Base-by-base conservation (phyloP, 2,797 vertebrate genomes). In the Catharus ustulatus region DNA sequence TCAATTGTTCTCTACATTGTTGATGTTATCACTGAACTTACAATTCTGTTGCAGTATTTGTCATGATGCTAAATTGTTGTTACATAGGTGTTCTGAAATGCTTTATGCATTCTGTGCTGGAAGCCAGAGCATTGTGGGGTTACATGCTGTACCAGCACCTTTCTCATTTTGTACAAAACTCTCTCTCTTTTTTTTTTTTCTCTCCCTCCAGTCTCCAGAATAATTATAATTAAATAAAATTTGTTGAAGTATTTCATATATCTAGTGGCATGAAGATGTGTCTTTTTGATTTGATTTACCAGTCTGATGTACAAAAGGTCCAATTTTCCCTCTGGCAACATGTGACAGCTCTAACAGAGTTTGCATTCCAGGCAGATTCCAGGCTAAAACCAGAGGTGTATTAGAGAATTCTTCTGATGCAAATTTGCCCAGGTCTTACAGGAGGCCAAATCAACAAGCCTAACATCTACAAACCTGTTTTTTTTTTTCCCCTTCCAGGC, bases 11-110 rank as follows among this genome's bases (percentile, higher is more conserved):
- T 96, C 72, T 85, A 45, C 26, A 42, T 40, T 84, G 86, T 61
- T 94, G 30, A 45, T 43, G 13, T 21, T 95, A 82, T 59, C 57
- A 61, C 21, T 18, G 20, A 90, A 36, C 61, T 85, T 94, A 40
- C 27, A 38, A 64, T 81, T 86, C 55, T 94, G 32, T 83, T 84
- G 81, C 36, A 46, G n/a, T 58, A 36, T 91, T 93, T 96, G 80
- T 96, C 84, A 93, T 29, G 57, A 40, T 84, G 84, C 45, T 75
- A 64, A 94, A 81, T 91, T 80, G 73, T 64, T 84, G 74, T 63
- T 88, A 23, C 40, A 48, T 27, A 49, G 49, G 23, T 55, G 57
- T 43, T 76, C 61, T 86, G 79, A 91, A 84, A 69, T 49, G 26
- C 87, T 84, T 96, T 91, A 81, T 80, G 83, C 52, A 62, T 87